A percentile compares a stretch with the other conserved stretches of the same genome.
These are phyloP conservation scores for Trachelus iudaicus DNA, from an alignment of 2,888 invertebrate genomes.

Conservation along the genomic window DNA sequence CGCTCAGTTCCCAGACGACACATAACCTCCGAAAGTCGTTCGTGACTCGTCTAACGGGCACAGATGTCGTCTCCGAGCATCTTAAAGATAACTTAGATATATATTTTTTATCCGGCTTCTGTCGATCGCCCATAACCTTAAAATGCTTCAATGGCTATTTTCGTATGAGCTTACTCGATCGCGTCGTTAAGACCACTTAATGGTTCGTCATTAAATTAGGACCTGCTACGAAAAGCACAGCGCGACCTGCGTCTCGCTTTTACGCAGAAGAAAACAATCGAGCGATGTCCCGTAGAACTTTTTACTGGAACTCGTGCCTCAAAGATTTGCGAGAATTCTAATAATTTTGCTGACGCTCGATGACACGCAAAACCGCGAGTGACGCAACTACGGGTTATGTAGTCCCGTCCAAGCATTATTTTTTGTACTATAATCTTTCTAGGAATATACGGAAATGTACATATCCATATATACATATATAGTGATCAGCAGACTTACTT, in stretches of 20 bases:
- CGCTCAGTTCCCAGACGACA: neutral
- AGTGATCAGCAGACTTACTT: no score
- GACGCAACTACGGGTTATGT: conserved; percentile 25
- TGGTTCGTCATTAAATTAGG: no score
- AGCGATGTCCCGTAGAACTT: neutral
- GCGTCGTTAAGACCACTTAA: no score
- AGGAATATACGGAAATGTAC: neutral
- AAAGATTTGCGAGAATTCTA: neutral
- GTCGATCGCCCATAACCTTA: neutral
- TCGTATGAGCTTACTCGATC: neutral
- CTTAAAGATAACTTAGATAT: neutral
- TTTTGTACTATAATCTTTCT: neutral
- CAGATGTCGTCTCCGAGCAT: neutral
- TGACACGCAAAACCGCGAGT: conserved; percentile 36
- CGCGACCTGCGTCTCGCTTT: no score
- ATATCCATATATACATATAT: neutral
- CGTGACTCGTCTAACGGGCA: neutral
- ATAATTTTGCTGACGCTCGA: conserved; percentile 34
- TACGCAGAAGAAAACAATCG: no score
- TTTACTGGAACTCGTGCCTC: neutral
- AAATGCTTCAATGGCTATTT: neutral
- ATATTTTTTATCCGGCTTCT: neutral
- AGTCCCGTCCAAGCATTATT: neutral
- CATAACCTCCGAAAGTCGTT: neutral
- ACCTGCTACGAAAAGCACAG: neutral